These are phyloP conservation scores for Achroia grisella DNA, from an alignment of 1,140 invertebrate genomes.

Conservation along the genomic window DNA sequence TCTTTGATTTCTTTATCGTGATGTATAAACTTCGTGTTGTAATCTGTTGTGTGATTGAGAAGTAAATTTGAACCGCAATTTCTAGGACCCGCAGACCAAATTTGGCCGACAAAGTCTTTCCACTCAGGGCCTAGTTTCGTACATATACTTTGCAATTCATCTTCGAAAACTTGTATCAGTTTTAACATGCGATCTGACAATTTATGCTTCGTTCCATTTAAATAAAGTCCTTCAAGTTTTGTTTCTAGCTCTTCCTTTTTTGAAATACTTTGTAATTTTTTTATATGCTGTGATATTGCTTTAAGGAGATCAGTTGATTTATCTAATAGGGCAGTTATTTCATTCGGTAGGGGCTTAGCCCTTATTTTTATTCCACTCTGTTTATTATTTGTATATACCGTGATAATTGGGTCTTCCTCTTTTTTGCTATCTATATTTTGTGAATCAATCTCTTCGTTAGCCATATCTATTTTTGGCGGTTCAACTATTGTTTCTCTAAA, in stretches of 20 bases:
- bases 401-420: constrained; percentile 74
- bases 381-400: constrained; percentile 81
- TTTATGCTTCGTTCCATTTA: constrained; percentile 38
- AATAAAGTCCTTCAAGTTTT: constrained; percentile 36
- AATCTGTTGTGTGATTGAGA: constrained; percentile 82
- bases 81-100: constrained; percentile 94
- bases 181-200: constrained; percentile 73
- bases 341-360: constrained; percentile 85
- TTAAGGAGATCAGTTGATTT: constrained; percentile 74
- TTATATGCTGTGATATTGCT: constrained; percentile 63
- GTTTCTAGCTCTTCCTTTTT: constrained; percentile 48
- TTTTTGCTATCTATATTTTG: constrained; percentile 51
- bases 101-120: constrained; percentile 78
- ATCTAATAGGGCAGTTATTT: constrained; percentile 79
- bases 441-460: constrained; percentile 87
- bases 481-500: constrained; percentile 95
- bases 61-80: constrained; percentile 93
- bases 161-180: constrained; percentile 77
- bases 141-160: constrained; percentile 78
- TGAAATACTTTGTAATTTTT: constrained; percentile 43
- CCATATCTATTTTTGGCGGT: constrained; percentile 89
- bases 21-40: constrained; percentile 63
- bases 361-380: constrained; percentile 83
- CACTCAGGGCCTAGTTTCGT: constrained; percentile 74
- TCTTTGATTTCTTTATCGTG: constrained; percentile 57